phyloP scores from a whole-genome alignment of 2,797 vertebrate species.

The Channa striata region DNA sequence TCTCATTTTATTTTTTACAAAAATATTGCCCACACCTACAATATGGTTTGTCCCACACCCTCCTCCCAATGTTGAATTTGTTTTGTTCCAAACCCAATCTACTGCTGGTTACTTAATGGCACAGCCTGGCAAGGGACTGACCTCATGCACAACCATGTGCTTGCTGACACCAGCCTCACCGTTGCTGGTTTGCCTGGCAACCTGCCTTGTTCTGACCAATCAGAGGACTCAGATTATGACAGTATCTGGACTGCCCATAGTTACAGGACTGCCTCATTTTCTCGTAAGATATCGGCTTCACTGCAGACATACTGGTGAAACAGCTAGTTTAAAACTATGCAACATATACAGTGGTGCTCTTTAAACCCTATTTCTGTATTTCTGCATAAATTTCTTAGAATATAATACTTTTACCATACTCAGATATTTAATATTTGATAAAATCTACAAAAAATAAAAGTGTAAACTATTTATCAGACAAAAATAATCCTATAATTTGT shows the following conservation, averaged over 20 bases:
- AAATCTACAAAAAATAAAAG: too few relatives aligned
- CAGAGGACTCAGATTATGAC: slow-evolving; percentile 99
- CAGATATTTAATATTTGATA: too few relatives aligned
- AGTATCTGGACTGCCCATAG: slow-evolving; percentile 98
- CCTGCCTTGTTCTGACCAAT: slow-evolving; percentile 90
- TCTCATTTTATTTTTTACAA: slow-evolving; percentile 35
- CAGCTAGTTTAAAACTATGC: background rate
- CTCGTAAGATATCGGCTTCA: slow-evolving; percentile 89
- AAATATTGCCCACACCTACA: slow-evolving; percentile 69
- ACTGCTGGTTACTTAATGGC: slow-evolving; percentile 30
- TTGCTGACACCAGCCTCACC: slow-evolving; percentile 93
- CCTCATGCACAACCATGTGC: slow-evolving; percentile 99
- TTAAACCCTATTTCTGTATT: too few relatives aligned
- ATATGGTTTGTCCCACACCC: slow-evolving; percentile 30
- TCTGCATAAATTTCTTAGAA: too few relatives aligned
- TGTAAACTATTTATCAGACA: too few relatives aligned
- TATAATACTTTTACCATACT: too few relatives aligned
- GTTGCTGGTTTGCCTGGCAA: slow-evolving; percentile 88
- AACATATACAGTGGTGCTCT: too few relatives aligned
- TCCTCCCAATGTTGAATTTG: slow-evolving; percentile 27
- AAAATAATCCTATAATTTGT: too few relatives aligned
- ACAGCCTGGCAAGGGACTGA: slow-evolving; percentile 99
- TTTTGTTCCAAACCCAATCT: slow-evolving; percentile 19
- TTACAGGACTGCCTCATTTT: slow-evolving; percentile 96
- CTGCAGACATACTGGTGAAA: slow-evolving; percentile 6